These are phyloP conservation scores for Toxotes lorentzi DNA, from an alignment of 2,797 vertebrate species.

Conservation along the genomic window DNA sequence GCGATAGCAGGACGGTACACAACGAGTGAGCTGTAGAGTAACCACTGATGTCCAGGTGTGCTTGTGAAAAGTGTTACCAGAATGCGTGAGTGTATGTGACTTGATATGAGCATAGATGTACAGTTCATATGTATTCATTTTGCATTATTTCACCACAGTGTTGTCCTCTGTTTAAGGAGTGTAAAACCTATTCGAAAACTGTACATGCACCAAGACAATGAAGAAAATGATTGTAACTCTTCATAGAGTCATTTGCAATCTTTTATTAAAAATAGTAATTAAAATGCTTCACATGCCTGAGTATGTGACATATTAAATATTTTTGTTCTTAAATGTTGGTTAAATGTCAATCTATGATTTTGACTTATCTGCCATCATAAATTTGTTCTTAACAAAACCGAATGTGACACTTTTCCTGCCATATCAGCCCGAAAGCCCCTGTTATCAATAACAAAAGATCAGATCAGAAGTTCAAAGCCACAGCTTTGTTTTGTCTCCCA, in stretches of 20 bases:
- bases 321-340: not conserved
- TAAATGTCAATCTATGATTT: conserved; percentile 7
- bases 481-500: not conserved
- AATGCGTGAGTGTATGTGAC: conserved; percentile 67
- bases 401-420: not conserved
- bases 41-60: conserved; percentile 88
- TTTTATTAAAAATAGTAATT: conserved; percentile 79
- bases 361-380: not conserved
- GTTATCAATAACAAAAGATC: not conserved
- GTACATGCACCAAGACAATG: conserved; percentile 84
- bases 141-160: conserved; percentile 77
- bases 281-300: conserved; percentile 52
- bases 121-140: conserved; percentile 75
- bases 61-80: conserved; percentile 68
- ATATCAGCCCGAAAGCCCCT: not conserved
- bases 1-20: conserved; percentile 88
- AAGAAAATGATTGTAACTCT: conserved; percentile 83
- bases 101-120: conserved; percentile 75
- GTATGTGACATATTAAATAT: conserved; percentile 11
- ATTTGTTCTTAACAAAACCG: not conserved
- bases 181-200: conserved; percentile 74
- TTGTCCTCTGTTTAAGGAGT: conserved; percentile 78
- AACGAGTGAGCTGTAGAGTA: conserved; percentile 87
- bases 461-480: not conserved
- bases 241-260: conserved; percentile 78